These are phyloP conservation scores for Cheilosia vulpina DNA, from an alignment of 2,888 invertebrate genomes.

Conservation along the genomic window DNA sequence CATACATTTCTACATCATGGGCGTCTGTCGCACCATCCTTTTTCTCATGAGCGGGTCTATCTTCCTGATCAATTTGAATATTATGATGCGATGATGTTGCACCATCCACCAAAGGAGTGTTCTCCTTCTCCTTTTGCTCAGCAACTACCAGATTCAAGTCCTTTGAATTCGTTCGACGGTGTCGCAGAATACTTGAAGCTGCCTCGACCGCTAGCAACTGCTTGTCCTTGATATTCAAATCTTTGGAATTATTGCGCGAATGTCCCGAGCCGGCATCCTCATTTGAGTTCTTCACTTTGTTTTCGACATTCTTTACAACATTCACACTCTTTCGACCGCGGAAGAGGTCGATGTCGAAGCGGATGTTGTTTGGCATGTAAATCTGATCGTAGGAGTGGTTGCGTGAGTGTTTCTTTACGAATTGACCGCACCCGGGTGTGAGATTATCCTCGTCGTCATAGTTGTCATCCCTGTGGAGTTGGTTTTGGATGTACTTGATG, in stretches of 20 bases:
- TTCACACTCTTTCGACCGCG: slow-evolving; percentile 82
- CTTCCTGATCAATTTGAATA: slow-evolving; percentile 83
- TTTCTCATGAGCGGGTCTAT: slow-evolving; percentile 77
- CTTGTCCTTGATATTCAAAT: slow-evolving; percentile 79
- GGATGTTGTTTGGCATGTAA: slow-evolving; percentile 83
- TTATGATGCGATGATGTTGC: slow-evolving; percentile 82
- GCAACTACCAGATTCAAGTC: slow-evolving; percentile 82
- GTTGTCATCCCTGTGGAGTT: slow-evolving; percentile 79
- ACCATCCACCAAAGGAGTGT: slow-evolving; percentile 42
- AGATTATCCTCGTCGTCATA: slow-evolving; percentile 82
- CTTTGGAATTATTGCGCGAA: slow-evolving; percentile 85
- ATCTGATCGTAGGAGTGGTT: slow-evolving; percentile 84
- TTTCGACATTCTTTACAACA: slow-evolving; percentile 81
- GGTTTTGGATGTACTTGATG: slow-evolving; percentile 83
- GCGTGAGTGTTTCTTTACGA: slow-evolving; percentile 83
- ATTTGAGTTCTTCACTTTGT: slow-evolving; percentile 82
- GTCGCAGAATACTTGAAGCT: slow-evolving; percentile 83
- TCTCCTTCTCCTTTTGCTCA: slow-evolving; percentile 56
- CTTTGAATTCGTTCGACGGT: slow-evolving; percentile 86
- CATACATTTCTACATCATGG: slow-evolving; percentile 76
- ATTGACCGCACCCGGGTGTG: slow-evolving; percentile 82
- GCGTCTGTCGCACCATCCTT: slow-evolving; percentile 71
- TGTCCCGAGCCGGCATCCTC: slow-evolving; percentile 82
- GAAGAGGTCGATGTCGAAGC: slow-evolving; percentile 83
- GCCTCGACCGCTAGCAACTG: slow-evolving; percentile 77